Evolutionary conservation across 2,888 invertebrate species (phyloP), one percentile per base, ranked within the genome.

Genomic region (Drosophila meridionalis): DNA sequence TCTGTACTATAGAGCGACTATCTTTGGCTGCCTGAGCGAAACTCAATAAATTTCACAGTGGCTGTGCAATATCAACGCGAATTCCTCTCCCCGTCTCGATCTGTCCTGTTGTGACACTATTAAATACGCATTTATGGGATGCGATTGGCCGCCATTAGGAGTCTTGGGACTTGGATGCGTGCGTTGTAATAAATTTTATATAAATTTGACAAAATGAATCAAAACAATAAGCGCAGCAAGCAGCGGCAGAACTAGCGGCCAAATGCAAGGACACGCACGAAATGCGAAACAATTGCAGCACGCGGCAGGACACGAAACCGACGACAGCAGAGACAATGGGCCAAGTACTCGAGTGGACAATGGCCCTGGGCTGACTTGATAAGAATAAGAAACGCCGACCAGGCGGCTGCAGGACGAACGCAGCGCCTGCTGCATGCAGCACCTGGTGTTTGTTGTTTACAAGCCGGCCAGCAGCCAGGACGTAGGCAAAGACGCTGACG

Each of bases 141-240:
- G 47, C 56, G 59, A 62, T 55, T 61, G 70, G 64, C 57, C 52
- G 53, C 32, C 72, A 68, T 68, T 55, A 58, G 55, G 30, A 4
- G 26, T 14, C 26, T 6, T 9, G 42, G n/a, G 40, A n/a, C 62
- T 67, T 48, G 59, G 43, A 32, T 69, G 36, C 87, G 85, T 87
- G 87, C 66, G 77, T 61, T 74, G 76, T 73, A 89, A 90, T 89
- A 91, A 89, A 90, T 90, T 89, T 88, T 87, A 91, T 90, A 90
- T 88, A 88, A 90, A 90, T 91, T 87, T 89, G 91, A 90, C 90
- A 90, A 87, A 86, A 68, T 83, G 86, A 80, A 86, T 87, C 90
- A 90, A 71, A 90, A 90, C 90, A 90, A 87, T 86, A 45, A 45
- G 48, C 58, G 47, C 50, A 56, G 36, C 32, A 32, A 36, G 52